Evolutionary conservation across 2,113 vertebrate genomes (phyloP).

Genomic region (Thalassoma bifasciatum): DNA sequence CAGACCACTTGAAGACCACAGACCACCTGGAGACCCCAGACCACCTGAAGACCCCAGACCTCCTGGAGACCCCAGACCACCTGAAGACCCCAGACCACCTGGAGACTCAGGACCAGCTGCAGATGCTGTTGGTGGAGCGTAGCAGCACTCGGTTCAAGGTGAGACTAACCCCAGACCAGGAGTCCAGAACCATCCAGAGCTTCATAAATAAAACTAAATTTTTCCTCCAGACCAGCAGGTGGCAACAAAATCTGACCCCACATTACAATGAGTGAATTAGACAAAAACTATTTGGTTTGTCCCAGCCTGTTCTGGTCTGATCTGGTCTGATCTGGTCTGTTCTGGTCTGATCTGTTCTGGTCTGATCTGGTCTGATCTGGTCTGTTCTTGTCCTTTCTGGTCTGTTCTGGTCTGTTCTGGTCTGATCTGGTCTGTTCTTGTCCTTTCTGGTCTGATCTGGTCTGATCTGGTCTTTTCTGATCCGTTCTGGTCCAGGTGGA

Average conservation of each 20-base stretch:
- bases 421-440: not conserved
- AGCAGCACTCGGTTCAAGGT: slow-evolving; percentile 94
- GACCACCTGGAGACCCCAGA: slow-evolving; percentile 80
- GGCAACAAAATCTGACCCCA: not conserved
- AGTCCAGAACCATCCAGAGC: not conserved
- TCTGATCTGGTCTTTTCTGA: not conserved
- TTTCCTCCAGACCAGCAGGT: not conserved
- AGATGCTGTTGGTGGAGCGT: slow-evolving; percentile 95
- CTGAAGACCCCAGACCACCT: slow-evolving; percentile 80
- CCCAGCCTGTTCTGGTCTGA: not conserved
- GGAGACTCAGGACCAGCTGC: slow-evolving; percentile 78
- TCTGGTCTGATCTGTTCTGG: no score
- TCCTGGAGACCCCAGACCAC: slow-evolving; percentile 79
- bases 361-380: not conserved
- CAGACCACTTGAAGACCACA: slow-evolving; percentile 81
- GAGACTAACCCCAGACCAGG: not conserved
- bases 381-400: not conserved
- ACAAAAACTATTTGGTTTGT: no score
- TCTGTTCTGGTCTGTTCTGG: no score
- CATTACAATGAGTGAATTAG: not conserved
- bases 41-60: slow-evolving; percentile 73
- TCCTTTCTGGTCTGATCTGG: not conserved
- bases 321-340: not conserved
- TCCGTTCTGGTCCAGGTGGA: slow-evolving; percentile 86
- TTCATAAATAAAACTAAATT: no score